These are phyloP conservation scores for Apteryx mantelli DNA, from an alignment of 2,113 vertebrate genomes.

Conservation along the genomic window DNA sequence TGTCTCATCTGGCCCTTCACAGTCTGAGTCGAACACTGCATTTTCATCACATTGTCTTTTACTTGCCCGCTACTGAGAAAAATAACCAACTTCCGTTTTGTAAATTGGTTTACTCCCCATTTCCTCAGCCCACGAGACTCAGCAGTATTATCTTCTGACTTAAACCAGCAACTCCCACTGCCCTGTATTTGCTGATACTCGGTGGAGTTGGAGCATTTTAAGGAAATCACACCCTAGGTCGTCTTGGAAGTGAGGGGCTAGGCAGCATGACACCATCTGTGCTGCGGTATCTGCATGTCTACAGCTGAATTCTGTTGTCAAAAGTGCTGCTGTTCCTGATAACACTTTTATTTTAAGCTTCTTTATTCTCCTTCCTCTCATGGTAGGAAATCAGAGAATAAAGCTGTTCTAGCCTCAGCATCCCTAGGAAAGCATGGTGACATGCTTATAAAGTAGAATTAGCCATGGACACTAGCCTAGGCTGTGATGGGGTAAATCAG, in stretches of 20 bases:
- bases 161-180: neutral
- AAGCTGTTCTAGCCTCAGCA: neutral
- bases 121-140: neutral
- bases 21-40: neutral
- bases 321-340: neutral
- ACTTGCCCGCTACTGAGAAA: conserved; percentile 24
- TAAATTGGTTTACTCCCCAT: neutral
- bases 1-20: neutral
- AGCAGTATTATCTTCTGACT: neutral
- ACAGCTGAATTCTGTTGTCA: neutral
- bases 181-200: neutral
- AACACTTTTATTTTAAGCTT: neutral
- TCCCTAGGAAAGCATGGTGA: neutral
- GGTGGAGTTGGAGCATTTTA: neutral
- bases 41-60: neutral
- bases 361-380: neutral
- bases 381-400: neutral
- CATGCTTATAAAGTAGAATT: neutral
- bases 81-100: conserved; percentile 37
- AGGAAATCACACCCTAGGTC: neutral
- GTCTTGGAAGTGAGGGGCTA: neutral
- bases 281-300: neutral
- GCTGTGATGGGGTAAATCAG: fast-evolving
- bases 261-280: neutral
- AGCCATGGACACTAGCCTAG: neutral